phyloP scores from a whole-genome alignment of 2,888 invertebrate genomes.

The Eupithecia vulgata region DNA sequence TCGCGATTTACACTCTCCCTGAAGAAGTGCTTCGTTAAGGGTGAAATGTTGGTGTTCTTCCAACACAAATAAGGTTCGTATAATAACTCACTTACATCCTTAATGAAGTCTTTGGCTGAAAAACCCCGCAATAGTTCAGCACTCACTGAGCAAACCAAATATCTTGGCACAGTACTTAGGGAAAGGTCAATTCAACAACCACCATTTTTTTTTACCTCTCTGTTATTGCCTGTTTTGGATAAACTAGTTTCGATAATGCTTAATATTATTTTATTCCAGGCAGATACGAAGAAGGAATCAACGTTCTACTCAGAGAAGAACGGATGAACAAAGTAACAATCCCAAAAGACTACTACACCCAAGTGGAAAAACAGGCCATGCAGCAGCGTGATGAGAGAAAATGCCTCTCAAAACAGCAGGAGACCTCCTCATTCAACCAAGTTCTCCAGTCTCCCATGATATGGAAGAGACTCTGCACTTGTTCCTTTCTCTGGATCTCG shows the following conservation, averaged over 20 bases:
- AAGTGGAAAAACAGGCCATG: slow-evolving; percentile 75
- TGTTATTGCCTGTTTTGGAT: not conserved
- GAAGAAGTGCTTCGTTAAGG: no score
- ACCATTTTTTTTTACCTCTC: not conserved
- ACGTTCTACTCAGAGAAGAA: slow-evolving; percentile 85
- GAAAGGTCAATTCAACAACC: not conserved
- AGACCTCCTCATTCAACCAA: slow-evolving; percentile 72
- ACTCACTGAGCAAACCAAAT: not conserved
- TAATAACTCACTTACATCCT: no score
- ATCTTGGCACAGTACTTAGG: no score
- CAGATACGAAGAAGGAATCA: slow-evolving; percentile 86
- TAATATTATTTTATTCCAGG: slow-evolving; percentile 47
- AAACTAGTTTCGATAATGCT: not conserved
- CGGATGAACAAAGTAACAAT: slow-evolving; percentile 83
- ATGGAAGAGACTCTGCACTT: slow-evolving; percentile 85
- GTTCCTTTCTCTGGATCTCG: slow-evolving; percentile 90
- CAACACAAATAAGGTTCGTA: no score
- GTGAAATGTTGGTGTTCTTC: no score
- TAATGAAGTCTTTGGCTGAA: not conserved
- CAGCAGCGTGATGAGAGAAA: slow-evolving; percentile 74
- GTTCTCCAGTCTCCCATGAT: slow-evolving; percentile 79
- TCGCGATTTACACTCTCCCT: no score
- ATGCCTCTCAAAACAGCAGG: slow-evolving; percentile 62
- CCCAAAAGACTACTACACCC: slow-evolving; percentile 75
- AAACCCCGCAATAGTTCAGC: not conserved